Conservation (phyloP, 2,797 vertebrate genomes). For the Phoxinus dragarum region DNA sequence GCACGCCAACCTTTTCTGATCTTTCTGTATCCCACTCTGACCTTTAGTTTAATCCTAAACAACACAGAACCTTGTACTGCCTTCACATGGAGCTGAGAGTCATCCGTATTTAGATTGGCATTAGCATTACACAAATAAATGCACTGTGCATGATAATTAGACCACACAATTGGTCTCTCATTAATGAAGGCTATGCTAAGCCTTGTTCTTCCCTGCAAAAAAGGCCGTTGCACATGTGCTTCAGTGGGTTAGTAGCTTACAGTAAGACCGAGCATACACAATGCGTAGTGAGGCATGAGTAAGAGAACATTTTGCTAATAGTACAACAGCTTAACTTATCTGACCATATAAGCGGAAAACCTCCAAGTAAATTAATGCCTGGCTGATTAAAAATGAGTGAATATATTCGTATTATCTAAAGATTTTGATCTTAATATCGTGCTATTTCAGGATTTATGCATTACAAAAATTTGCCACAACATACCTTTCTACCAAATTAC, state of each 20-base stretch:
- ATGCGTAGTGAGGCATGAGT: constrained; percentile 34
- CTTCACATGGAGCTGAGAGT: neutral
- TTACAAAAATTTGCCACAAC: neutral
- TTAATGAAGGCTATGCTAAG: constrained; percentile 15
- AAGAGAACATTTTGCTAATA: constrained; percentile 46
- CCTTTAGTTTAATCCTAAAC: neutral
- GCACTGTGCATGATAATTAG: constrained; percentile 9
- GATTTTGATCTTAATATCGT: neutral
- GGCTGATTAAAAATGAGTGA: constrained; percentile 48
- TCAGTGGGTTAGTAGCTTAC: constrained; percentile 8
- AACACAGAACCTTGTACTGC: neutral
- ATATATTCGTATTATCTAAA: neutral
- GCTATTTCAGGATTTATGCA: neutral
- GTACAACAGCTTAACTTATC: constrained; percentile 38
- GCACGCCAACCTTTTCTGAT: constrained; percentile 7
- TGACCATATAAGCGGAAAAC: constrained; percentile 36
- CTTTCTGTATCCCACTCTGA: neutral
- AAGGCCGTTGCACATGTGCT: neutral
- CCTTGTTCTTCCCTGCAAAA: neutral
- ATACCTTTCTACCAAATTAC: neutral
- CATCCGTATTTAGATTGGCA: neutral
- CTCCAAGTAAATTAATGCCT: constrained; percentile 12
- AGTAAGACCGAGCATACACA: constrained; percentile 8
- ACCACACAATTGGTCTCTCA: neutral
- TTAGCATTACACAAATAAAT: constrained; percentile 1